Base-by-base conservation (phyloP, 2,888 invertebrate species). In the Eupithecia tripunctaria region DNA sequence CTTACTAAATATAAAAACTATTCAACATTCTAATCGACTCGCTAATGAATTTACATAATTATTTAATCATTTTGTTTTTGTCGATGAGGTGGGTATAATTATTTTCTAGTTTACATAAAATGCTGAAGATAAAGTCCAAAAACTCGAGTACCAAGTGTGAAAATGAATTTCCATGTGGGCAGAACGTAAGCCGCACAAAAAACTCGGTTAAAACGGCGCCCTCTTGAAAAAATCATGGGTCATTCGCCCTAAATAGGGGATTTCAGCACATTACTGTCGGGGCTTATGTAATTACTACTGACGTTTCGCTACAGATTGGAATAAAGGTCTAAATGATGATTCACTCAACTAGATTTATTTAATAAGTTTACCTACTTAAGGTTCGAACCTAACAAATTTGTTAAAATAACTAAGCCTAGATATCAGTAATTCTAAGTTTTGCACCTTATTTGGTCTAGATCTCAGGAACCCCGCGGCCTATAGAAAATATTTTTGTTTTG, bases 251-350 rank as follows among this genome's bases (percentile, higher is more conserved):
- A 79, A 81, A 82, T 81, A 59, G 71, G 80, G 81, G 82, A 84
- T 83, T 84, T 84, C 78, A 78, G 77, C 81, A 77, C 78, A 78
- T 84, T 82, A 83, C 80, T 78, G 75, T 72, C 69, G 72, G 74
- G 76, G 71, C 80, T 79, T 76, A 76, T 78, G 79, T 84, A 84
- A 84, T 84, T 84, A 83, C 83, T 74, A 70, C 68, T 47, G 68
- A 70, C 36, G 43, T 60, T 60, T 51, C 14, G 8, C 62, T 18
- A 68, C 67, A 56, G 59, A 21, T 38, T 21, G 15, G 15, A 41
- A 5, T 15, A 41, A 41, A 59, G 47, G 14, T 12, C n/a, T 1
- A 14, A 67, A 36, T 7, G 32, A n/a, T 56, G 51, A 32, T 67
- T 64, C 64, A 64, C 64, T 64, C 4, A 25, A 21, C 56, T 51